Evolutionary conservation across 2,888 invertebrate species (phyloP).

Genomic region (Exephanes ischioxanthus): DNA sequence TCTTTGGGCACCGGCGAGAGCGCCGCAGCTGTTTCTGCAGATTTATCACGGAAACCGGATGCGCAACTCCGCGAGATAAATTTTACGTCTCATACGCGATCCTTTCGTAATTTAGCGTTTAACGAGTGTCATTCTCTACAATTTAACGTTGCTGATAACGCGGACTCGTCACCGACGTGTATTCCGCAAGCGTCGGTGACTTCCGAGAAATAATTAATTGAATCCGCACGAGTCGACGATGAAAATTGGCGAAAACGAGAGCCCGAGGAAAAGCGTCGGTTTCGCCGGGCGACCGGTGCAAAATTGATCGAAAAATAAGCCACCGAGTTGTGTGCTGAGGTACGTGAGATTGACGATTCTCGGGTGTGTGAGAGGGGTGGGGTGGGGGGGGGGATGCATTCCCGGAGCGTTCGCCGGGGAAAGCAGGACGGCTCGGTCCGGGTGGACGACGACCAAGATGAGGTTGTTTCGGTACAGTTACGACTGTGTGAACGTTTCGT

Average conservation of each 20-base stretch:
- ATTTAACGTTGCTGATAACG: too few species aligned
- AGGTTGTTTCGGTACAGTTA: slow-evolving; percentile 37
- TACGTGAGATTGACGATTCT: slow-evolving; percentile 41
- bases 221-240: too few species aligned
- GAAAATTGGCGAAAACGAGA: too few species aligned
- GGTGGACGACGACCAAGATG: slow-evolving; percentile 39
- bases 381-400: neutral
- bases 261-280: neutral
- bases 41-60: too few species aligned
- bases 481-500: slow-evolving; percentile 36
- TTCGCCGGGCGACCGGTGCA: neutral
- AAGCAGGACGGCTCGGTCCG: slow-evolving; percentile 28
- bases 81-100: too few species aligned
- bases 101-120: too few species aligned
- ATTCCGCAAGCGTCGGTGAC: too few species aligned
- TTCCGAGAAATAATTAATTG: too few species aligned
- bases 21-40: too few species aligned
- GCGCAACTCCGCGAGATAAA: too few species aligned
- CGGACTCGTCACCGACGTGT: too few species aligned
- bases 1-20: slow-evolving; percentile 1
- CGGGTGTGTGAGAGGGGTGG: slow-evolving; percentile 11
- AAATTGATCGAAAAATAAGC: slow-evolving; percentile 47
- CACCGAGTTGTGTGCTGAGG: slow-evolving; percentile 18
- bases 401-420: neutral
- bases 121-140: too few species aligned